A percentile compares a stretch with the other conserved stretches of the same genome.
Evolutionary conservation across 2,113 vertebrate genomes (phyloP).

Genomic region (Oceanodroma tethys): DNA sequence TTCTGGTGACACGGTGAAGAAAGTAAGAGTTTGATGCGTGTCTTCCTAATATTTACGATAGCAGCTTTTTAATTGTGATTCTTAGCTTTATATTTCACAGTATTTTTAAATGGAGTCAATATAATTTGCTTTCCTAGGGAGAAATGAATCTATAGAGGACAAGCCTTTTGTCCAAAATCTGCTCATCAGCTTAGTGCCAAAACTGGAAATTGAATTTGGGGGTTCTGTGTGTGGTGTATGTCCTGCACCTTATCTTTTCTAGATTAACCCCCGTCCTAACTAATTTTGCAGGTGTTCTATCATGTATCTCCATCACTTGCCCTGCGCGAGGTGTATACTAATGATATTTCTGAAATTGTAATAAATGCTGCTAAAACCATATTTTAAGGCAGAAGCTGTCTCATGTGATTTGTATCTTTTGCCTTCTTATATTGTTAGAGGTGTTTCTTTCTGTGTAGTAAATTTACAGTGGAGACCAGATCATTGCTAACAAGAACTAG

Average conservation of each 20-base stretch:
- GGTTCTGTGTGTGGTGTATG: background rate
- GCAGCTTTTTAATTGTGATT: background rate
- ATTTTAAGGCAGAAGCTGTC: background rate
- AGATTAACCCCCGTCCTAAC: background rate
- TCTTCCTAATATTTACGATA: background rate
- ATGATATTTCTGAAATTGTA: background rate
- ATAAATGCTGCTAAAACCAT: background rate
- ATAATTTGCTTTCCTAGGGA: background rate
- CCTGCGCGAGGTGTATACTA: background rate
- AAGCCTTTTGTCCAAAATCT: background rate
- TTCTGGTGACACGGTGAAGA: background rate
- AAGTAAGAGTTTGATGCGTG: background rate
- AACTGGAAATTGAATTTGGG: too few relatives aligned
- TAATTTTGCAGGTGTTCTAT: background rate
- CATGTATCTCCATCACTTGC: background rate
- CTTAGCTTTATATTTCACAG: background rate
- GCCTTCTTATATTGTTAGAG: too few relatives aligned
- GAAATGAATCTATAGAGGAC: background rate
- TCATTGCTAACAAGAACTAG: too few relatives aligned
- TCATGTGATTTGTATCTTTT: too few relatives aligned
- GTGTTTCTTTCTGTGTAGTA: background rate
- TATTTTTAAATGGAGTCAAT: background rate
- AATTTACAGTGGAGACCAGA: background rate
- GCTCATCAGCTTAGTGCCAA: background rate
- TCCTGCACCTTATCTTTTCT: background rate